phyloP scores from a whole-genome alignment of 2,888 invertebrate species.

The Amiota mariae region DNA sequence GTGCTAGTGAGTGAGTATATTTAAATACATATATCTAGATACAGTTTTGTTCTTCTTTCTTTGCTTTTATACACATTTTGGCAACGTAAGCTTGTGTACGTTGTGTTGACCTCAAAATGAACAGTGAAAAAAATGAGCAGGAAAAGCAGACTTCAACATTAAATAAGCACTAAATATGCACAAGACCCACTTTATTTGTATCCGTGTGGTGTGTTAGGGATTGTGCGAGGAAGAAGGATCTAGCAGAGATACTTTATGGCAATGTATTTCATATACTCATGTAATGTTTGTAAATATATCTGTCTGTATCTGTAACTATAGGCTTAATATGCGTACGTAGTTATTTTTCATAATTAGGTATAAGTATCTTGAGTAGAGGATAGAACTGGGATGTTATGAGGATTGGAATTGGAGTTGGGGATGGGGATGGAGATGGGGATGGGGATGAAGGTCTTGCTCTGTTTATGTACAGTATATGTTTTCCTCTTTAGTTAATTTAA shows the following conservation, averaged over 20 bases:
- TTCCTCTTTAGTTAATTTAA: neutral
- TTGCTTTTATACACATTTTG: neutral
- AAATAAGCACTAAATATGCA: conserved; percentile 1
- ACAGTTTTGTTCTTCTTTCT: neutral
- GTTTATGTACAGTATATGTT: neutral
- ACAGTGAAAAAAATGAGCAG: neutral
- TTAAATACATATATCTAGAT: conserved; percentile 4
- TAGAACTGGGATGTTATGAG: too few relatives aligned
- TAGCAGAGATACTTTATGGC: neutral
- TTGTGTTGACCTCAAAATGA: conserved; percentile 20
- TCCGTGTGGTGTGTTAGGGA: neutral
- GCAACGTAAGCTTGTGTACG: neutral
- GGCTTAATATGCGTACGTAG: conserved; percentile 5
- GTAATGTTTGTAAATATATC: neutral
- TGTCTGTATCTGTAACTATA: neutral
- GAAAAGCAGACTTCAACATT: conserved; percentile 10
- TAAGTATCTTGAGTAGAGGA: neutral
- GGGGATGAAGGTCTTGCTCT: neutral
- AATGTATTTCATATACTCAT: neutral
- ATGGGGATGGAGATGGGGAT: neutral
- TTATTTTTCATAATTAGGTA: conserved; percentile 12
- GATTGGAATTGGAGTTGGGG: neutral
- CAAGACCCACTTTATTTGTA: neutral
- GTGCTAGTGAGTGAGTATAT: neutral
- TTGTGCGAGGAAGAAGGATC: neutral